phyloP scores from a whole-genome alignment of 2,888 invertebrate genomes.

The Cheilosia variabilis region DNA sequence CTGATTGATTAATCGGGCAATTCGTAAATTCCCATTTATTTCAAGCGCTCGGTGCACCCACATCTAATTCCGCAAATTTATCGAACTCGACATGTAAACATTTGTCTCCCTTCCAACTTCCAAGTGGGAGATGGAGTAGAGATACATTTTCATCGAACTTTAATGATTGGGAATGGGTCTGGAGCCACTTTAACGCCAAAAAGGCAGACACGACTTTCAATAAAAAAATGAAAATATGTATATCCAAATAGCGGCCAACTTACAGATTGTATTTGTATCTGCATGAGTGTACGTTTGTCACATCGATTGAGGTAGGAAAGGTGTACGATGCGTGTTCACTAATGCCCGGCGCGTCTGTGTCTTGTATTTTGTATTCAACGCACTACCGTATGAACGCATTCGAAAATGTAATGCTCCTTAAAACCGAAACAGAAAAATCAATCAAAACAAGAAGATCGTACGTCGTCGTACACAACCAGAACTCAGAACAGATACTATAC shows the following conservation, averaged over 20 bases:
- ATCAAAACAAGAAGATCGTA: neutral
- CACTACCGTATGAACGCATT: conserved; percentile 50
- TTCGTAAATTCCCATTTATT: conserved; percentile 11
- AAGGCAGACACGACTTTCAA: neutral
- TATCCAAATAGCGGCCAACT: conserved; percentile 42
- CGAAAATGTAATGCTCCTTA: conserved; percentile 20
- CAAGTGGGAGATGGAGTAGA: neutral
- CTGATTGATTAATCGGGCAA: conserved; percentile 50
- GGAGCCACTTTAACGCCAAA: neutral
- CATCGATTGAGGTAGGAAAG: conserved; percentile 42
- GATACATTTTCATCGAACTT: neutral
- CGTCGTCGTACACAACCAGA: conserved; percentile 32
- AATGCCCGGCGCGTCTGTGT: conserved; percentile 38
- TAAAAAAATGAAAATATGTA: neutral
- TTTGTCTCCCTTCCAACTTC: neutral
- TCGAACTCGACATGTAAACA: conserved; percentile 6
- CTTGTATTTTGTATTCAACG: conserved; percentile 13
- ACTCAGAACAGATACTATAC: conserved; percentile 53
- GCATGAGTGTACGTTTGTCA: conserved; percentile 44
- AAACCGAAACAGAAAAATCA: conserved; percentile 17
- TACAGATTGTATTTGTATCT: conserved; percentile 64
- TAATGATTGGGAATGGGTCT: neutral
- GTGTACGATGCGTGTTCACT: conserved; percentile 26
- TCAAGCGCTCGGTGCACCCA: conserved; percentile 25
- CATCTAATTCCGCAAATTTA: neutral